Conservation (phyloP, 1,140 invertebrate species). For the Drosophila biarmipes region DNA sequence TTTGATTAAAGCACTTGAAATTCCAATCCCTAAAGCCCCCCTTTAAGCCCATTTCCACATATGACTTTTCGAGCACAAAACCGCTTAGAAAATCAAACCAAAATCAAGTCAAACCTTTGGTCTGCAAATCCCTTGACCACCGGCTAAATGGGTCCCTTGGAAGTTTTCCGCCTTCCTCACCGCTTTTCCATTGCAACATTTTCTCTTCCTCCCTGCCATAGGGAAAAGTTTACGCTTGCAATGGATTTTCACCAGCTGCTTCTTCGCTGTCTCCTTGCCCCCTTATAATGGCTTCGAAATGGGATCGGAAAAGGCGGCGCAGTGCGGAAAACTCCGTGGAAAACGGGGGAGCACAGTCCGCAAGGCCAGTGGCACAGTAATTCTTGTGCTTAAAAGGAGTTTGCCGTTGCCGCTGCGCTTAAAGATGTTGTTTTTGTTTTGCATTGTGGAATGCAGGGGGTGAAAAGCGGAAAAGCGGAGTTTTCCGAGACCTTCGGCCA, state of each 20-base stretch:
- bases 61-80: constrained; percentile 14
- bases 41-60: constrained; percentile 5
- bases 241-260: constrained; percentile 1
- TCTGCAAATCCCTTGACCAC: constrained; percentile 41
- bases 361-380: constrained; percentile 33
- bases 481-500: constrained; percentile 16
- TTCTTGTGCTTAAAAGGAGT: constrained; percentile 37
- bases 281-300: constrained; percentile 8
- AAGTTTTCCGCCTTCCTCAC: background rate
- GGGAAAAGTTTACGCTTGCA: constrained; percentile 9
- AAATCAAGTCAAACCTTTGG: constrained; percentile 49
- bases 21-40: background rate
- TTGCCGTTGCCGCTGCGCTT: constrained; percentile 20
- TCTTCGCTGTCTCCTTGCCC: background rate
- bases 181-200: background rate
- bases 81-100: constrained; percentile 21
- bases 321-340: constrained; percentile 2
- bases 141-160: background rate
- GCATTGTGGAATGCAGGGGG: constrained; percentile 3
- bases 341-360: constrained; percentile 1
- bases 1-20: background rate
- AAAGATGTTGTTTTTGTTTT: constrained; percentile 22
- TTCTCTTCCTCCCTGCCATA: background rate
- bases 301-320: constrained; percentile 10
- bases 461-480: background rate